Percentiles rank a stretch among this genome's conserved stretches.
phyloP scores from a whole-genome alignment of 2,888 invertebrate genomes.

The Drosophila mercatorum region DNA sequence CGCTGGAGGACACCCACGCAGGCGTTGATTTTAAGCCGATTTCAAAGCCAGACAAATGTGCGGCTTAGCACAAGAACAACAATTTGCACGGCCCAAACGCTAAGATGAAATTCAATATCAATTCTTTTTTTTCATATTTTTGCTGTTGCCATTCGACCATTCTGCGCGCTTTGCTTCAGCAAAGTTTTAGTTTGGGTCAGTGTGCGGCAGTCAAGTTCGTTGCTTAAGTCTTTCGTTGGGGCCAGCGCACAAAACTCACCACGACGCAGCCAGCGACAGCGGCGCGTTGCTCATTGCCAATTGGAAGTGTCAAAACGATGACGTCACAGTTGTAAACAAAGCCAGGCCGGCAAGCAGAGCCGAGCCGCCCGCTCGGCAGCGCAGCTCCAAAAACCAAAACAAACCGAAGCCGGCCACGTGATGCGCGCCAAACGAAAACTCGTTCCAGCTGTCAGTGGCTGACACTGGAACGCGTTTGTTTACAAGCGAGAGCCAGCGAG shows the following conservation, averaged over 20 bases:
- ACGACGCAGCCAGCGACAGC: constrained; percentile 24
- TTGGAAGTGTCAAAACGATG: constrained; percentile 72
- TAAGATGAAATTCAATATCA: constrained; percentile 70
- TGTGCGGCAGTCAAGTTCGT: constrained; percentile 59
- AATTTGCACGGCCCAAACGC: constrained; percentile 58
- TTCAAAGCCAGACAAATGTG: constrained; percentile 78
- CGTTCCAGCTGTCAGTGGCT: constrained; percentile 58
- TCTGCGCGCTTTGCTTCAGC: not conserved
- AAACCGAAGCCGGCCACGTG: constrained; percentile 74
- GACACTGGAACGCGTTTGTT: constrained; percentile 69
- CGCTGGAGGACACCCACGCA: constrained; percentile 70
- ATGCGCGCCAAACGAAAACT: constrained; percentile 57
- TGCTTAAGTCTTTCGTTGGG: constrained; percentile 67
- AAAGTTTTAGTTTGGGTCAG: constrained; percentile 43
- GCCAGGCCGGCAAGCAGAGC: constrained; percentile 23
- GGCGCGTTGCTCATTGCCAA: constrained; percentile 37
- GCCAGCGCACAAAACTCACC: constrained; percentile 47
- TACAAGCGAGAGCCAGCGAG: constrained; percentile 49
- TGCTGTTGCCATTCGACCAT: constrained; percentile 15
- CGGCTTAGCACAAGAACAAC: constrained; percentile 61
- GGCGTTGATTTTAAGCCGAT: constrained; percentile 80
- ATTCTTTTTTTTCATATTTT: constrained; percentile 3
- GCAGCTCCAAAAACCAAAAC: constrained; percentile 66
- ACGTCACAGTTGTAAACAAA: constrained; percentile 77
- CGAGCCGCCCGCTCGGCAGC: constrained; percentile 15